Percentiles rank a stretch among this genome's conserved stretches.
These are phyloP conservation scores for Ceratosolen fusciceps DNA, from an alignment of 1,140 invertebrate genomes.

Conservation along the genomic window DNA sequence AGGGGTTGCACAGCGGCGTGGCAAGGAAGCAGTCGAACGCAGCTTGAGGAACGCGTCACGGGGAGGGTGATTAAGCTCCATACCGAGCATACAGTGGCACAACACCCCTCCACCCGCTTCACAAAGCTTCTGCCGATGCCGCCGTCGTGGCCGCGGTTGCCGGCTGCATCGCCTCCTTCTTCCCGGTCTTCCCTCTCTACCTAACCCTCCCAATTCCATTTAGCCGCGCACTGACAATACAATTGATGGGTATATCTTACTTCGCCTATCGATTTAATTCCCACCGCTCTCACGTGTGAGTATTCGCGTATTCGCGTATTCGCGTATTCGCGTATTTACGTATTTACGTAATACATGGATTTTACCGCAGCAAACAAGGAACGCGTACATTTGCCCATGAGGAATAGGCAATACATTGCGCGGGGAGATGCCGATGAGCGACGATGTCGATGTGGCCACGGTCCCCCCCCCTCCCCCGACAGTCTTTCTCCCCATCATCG, in stretches of 20 bases:
- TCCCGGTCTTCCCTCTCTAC: constrained; percentile 54
- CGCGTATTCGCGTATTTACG: too few species aligned
- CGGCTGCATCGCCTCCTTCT: constrained; percentile 53
- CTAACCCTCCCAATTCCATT: constrained; percentile 59
- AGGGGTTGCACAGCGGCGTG: constrained; percentile 16
- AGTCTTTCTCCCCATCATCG: too few species aligned
- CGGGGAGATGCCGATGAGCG: too few species aligned
- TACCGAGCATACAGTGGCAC: constrained; percentile 61
- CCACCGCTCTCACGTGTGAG: constrained; percentile 65
- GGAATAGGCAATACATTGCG: too few species aligned
- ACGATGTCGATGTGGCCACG: too few species aligned
- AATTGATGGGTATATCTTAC: constrained; percentile 73
- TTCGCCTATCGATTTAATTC: constrained; percentile 73
- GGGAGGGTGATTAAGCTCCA: constrained; percentile 73
- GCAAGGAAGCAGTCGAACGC: constrained; percentile 40
- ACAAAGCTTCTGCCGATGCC: constrained; percentile 49
- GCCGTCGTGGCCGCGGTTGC: constrained; percentile 47
- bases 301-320: constrained; percentile 55
- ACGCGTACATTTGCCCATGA: too few species aligned
- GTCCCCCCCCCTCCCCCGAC: neutral
- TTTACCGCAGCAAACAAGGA: too few species aligned
- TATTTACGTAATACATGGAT: too few species aligned
- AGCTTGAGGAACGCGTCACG: constrained; percentile 67
- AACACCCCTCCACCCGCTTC: constrained; percentile 59
- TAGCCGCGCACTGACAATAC: constrained; percentile 69